Conservation (phyloP, 2,797 vertebrate genomes). For the Sciurus vulgaris region DNA sequence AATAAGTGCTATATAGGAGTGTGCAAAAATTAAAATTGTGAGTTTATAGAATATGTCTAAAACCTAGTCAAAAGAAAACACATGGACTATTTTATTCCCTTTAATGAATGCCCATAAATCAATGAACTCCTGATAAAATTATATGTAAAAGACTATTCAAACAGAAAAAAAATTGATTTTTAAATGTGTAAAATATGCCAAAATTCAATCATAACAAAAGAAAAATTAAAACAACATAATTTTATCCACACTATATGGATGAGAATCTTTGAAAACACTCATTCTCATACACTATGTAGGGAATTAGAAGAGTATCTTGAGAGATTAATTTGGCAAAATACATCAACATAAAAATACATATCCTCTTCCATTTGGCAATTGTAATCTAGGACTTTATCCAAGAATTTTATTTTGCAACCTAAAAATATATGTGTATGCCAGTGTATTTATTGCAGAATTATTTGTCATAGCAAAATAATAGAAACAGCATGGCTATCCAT, state of each 20-base stretch:
- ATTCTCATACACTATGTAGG: neutral
- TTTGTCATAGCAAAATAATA: neutral
- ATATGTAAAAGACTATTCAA: neutral
- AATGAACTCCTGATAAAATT: neutral
- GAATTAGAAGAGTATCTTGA: conserved; percentile 20
- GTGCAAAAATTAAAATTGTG: conserved; percentile 3
- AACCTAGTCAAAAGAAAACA: neutral
- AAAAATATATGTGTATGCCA: neutral
- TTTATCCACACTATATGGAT: neutral
- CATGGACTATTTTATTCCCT: conserved; percentile 16
- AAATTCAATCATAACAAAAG: neutral
- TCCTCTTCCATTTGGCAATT: neutral
- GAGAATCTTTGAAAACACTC: neutral
- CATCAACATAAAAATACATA: neutral
- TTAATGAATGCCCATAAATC: neutral
- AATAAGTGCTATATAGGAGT: neutral
- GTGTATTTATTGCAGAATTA: neutral
- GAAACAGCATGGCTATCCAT: neutral
- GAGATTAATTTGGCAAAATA: conserved; percentile 14
- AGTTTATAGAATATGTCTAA: neutral
- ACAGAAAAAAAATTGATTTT: neutral
- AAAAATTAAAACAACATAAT: neutral
- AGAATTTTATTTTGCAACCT: neutral
- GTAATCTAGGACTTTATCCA: neutral
- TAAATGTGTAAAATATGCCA: neutral